Conservation (phyloP, 2,113 vertebrate genomes). For the Thunnus maccoyii region DNA sequence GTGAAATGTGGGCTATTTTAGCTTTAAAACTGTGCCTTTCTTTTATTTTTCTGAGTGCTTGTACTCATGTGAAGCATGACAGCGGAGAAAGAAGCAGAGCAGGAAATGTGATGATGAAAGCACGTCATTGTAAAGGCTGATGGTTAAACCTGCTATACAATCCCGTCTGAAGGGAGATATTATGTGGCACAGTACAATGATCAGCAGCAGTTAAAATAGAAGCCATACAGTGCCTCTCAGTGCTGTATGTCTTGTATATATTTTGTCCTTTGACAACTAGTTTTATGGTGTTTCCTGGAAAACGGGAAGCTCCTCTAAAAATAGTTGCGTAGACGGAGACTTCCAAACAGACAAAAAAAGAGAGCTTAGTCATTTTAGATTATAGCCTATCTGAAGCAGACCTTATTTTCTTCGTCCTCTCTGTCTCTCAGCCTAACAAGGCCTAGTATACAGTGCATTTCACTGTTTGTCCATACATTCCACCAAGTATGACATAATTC, state of each 20-base stretch:
- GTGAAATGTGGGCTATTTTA: slow-evolving; percentile 6
- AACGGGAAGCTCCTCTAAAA: slow-evolving; percentile 62
- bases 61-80: slow-evolving; percentile 9
- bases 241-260: slow-evolving; percentile 26
- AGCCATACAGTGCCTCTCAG: slow-evolving; percentile 20
- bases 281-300: slow-evolving; percentile 55
- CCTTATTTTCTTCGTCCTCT: not conserved
- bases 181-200: slow-evolving; percentile 51
- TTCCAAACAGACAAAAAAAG: slow-evolving; percentile 32
- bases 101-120: slow-evolving; percentile 51
- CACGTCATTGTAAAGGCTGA: slow-evolving; percentile 48
- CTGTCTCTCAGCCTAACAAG: slow-evolving; percentile 41
- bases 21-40: slow-evolving; percentile 23
- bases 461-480: slow-evolving; percentile 47
- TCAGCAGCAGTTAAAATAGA: slow-evolving; percentile 28
- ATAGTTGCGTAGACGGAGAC: slow-evolving; percentile 55
- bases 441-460: slow-evolving; percentile 32
- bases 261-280: slow-evolving; percentile 46
- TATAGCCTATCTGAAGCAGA: slow-evolving; percentile 34
- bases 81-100: slow-evolving; percentile 7
- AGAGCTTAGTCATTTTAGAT: slow-evolving; percentile 46
- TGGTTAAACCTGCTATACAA: slow-evolving; percentile 43
- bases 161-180: slow-evolving; percentile 42
- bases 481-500: slow-evolving; percentile 48
- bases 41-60: not conserved